Evolutionary conservation across 2,888 invertebrate genomes (phyloP).

Genomic region (Belgica antarctica): DNA sequence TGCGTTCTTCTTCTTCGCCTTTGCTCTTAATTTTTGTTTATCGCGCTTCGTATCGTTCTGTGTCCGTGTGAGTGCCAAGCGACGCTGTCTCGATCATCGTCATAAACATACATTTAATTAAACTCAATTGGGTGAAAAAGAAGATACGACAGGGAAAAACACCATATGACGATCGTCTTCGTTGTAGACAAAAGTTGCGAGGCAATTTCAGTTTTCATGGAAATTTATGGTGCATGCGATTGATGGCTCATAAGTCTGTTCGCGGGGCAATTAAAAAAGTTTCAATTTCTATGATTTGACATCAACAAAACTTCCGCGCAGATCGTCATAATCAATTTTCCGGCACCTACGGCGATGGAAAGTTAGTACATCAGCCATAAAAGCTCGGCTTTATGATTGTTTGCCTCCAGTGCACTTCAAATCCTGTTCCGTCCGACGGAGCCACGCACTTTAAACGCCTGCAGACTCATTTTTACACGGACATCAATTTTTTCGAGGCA

Average conservation of each 20-base stretch:
- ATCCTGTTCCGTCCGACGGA: no score
- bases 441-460: no score
- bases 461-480: no score
- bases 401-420: no score
- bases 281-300: no score
- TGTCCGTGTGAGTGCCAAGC: not conserved
- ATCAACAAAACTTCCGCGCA: no score
- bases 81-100: slow-evolving; percentile 1
- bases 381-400: no score
- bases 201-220: not conserved
- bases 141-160: not conserved
- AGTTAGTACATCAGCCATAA: no score
- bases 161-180: not conserved
- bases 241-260: not conserved
- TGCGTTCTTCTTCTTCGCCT: not conserved
- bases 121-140: slow-evolving; percentile 25
- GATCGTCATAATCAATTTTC: no score
- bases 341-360: no score
- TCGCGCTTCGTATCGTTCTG: not conserved
- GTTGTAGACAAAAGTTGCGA: slow-evolving; percentile 17
- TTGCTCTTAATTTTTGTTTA: not conserved
- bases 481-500: no score
- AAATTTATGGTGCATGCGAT: not conserved
- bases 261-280: not conserved
- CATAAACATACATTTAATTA: slow-evolving; percentile 34